A percentile compares a stretch with the other conserved stretches of the same genome.
Evolutionary conservation across 2,888 invertebrate genomes (phyloP).

Genomic region (Limenitis arthemis): DNA sequence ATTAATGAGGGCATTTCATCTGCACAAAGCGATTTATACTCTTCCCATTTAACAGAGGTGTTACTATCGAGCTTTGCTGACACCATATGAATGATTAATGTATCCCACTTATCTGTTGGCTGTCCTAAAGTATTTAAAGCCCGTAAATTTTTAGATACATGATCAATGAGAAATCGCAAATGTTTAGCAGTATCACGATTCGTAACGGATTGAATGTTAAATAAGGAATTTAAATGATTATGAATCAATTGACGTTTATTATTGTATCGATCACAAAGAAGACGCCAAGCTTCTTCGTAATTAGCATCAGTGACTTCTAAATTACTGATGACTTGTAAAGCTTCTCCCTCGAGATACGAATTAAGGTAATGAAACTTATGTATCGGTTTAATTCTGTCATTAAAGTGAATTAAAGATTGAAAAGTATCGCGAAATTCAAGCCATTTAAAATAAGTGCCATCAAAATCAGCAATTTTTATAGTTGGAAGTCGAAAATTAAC

Average conservation of each 20-base stretch:
- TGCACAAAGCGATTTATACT: neutral
- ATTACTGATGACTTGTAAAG: neutral
- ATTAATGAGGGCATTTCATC: constrained; percentile 12
- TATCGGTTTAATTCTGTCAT: too few relatives aligned
- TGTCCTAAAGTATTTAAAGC: constrained; percentile 19
- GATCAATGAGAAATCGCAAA: constrained; percentile 20
- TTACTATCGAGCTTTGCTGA: constrained; percentile 16
- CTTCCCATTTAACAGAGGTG: constrained; percentile 19
- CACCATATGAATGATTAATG: constrained; percentile 12
- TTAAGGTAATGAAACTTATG: too few relatives aligned
- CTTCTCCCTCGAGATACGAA: too few relatives aligned
- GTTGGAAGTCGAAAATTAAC: too few relatives aligned
- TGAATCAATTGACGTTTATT: constrained; percentile 18
- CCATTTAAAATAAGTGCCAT: too few relatives aligned
- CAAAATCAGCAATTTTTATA: too few relatives aligned
- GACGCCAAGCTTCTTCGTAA: constrained; percentile 16
- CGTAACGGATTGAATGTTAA: constrained; percentile 10
- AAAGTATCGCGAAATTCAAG: too few relatives aligned
- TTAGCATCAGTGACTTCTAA: constrained; percentile 12
- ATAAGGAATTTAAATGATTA: constrained; percentile 14
- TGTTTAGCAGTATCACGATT: constrained; percentile 17
- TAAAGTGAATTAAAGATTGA: too few relatives aligned
- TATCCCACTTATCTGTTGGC: constrained; percentile 21
- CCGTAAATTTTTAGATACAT: constrained; percentile 23
- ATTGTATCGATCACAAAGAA: constrained; percentile 17